Evolutionary conservation across 2,797 vertebrate genomes (phyloP).

Genomic region (Strix occidentalis): DNA sequence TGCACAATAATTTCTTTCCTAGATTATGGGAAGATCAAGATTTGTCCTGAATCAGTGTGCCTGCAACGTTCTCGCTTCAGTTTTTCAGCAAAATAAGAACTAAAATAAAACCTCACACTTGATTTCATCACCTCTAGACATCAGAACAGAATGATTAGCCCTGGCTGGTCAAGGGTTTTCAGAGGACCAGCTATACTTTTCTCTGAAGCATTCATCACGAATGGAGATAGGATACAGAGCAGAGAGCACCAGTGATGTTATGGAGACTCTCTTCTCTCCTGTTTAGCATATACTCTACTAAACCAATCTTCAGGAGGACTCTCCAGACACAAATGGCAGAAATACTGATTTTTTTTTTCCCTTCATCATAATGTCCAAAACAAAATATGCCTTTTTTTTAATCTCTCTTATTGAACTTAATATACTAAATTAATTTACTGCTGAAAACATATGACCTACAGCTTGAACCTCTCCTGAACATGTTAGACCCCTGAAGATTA

Average conservation of each 20-base stretch:
- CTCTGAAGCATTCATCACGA: not conserved
- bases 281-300: not conserved
- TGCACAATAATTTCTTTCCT: not conserved
- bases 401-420: not conserved
- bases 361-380: not conserved
- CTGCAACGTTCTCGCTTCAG: not conserved
- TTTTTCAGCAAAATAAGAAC: not conserved
- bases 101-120: not conserved
- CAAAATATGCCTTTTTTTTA: not conserved
- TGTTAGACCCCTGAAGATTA: not conserved
- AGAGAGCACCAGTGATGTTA: not conserved
- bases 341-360: not conserved
- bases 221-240: not conserved
- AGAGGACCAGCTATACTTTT: not conserved
- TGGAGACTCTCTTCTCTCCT: not conserved
- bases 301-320: not conserved
- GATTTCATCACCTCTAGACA: not conserved
- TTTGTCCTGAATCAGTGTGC: not conserved
- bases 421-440: not conserved
- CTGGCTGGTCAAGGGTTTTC: not conserved
- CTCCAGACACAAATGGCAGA: not conserved
- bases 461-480: not conserved
- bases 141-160: not conserved
- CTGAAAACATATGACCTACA: not conserved
- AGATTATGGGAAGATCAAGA: not conserved